phyloP scores from a whole-genome alignment of 37 sponge, comb jelly and placozoan genomes.

The Geodia barretti region DNA sequence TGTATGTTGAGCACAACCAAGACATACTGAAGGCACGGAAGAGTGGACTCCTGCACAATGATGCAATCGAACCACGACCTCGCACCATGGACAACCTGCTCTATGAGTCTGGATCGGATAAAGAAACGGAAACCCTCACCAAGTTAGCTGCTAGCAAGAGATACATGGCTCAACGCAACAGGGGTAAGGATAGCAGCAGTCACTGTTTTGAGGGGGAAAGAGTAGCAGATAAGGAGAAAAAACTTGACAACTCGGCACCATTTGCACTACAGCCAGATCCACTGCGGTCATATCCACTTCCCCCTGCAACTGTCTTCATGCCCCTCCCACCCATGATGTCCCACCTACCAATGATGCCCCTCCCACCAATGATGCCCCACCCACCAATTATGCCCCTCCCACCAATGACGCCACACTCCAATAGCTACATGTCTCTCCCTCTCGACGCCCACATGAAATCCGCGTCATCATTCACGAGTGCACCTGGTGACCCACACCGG shows the following conservation, averaged over 20 bases:
- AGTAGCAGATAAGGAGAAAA: not conserved
- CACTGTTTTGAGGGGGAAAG: not conserved
- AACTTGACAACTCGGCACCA: not conserved
- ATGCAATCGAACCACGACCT: slow-evolving; percentile 16
- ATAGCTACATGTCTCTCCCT: not conserved
- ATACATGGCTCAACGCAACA: too few relatives aligned
- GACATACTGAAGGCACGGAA: slow-evolving; percentile 23
- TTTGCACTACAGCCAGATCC: not conserved
- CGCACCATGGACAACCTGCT: slow-evolving; percentile 32
- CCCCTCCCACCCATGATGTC: not conserved
- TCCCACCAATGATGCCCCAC: too few relatives aligned
- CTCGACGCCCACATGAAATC: not conserved
- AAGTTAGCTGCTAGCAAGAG: not conserved
- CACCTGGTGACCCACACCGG: not conserved
- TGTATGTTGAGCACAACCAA: not conserved
- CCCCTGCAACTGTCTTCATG: not conserved
- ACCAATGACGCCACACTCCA: not conserved
- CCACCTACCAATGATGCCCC: too few relatives aligned
- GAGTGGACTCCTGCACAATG: slow-evolving; percentile 36
- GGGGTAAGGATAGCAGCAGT: not conserved
- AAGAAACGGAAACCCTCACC: not conserved
- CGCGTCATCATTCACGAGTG: not conserved
- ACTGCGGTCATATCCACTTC: not conserved
- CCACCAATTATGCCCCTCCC: too few relatives aligned
- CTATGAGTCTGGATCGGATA: slow-evolving; percentile 5